Conservation (phyloP, 2,888 invertebrate genomes). For the Pristionchus maxplancki region DNA sequence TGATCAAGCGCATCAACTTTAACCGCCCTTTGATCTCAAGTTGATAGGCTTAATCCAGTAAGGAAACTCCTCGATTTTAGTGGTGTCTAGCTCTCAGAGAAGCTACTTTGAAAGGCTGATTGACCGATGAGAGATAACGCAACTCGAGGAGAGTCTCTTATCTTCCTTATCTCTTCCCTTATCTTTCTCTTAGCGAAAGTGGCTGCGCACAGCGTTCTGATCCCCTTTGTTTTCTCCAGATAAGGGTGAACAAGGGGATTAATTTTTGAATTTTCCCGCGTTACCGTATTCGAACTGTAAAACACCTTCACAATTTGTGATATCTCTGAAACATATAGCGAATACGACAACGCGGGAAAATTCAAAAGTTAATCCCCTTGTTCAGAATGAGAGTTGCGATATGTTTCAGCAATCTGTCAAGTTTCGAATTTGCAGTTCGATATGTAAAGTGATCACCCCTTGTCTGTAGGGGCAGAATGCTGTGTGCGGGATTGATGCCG, state of each 20-base stretch:
- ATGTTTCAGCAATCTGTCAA: no score
- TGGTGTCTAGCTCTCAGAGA: not conserved
- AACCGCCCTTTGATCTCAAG: not conserved
- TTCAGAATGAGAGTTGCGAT: no score
- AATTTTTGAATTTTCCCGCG: no score
- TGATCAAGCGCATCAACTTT: no score
- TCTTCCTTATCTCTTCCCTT: not conserved
- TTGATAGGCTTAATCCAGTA: not conserved
- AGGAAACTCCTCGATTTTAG: not conserved
- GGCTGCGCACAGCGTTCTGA: not conserved
- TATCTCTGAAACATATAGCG: no score
- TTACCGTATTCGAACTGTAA: no score
- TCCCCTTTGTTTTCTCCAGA: not conserved
- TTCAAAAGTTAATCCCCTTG: not conserved
- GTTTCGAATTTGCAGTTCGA: no score
- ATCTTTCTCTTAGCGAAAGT: not conserved
- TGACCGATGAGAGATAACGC: not conserved
- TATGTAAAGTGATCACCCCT: no score
- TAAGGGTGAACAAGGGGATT: not conserved
- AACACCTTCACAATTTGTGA: no score
- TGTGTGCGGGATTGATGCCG: no score
- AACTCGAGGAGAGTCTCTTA: not conserved
- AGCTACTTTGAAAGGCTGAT: not conserved
- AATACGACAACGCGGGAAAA: not conserved
- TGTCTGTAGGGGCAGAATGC: no score